Conservation (phyloP, 2,888 invertebrate genomes). For the Ametastegia equiseti region DNA sequence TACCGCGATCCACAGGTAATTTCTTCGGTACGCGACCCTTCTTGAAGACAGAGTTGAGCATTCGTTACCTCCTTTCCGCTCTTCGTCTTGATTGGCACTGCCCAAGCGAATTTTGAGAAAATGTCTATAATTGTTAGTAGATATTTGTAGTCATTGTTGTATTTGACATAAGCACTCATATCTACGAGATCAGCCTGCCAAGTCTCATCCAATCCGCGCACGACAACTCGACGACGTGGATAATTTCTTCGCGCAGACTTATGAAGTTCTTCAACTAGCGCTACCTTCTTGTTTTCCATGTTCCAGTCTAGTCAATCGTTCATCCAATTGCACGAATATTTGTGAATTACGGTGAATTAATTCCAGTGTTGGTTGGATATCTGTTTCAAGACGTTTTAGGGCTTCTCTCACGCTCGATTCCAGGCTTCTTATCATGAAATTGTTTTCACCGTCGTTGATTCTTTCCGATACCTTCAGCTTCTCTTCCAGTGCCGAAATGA, state of each 20-base stretch:
- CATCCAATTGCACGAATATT: background rate
- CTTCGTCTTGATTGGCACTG: constrained; percentile 60
- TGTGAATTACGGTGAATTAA: background rate
- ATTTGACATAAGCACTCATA: constrained; percentile 60
- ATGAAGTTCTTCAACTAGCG: constrained; percentile 63
- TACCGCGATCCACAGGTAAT: constrained; percentile 57
- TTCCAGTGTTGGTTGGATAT: constrained; percentile 46
- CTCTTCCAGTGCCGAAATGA: too few relatives aligned
- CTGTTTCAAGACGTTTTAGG: background rate
- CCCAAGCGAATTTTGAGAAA: constrained; percentile 70
- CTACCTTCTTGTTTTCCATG: background rate
- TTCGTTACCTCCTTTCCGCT: constrained; percentile 36
- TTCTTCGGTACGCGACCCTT: constrained; percentile 45
- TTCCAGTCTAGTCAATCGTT: background rate
- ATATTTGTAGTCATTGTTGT: constrained; percentile 64
- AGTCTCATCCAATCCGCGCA: constrained; percentile 69
- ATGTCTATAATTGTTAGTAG: constrained; percentile 67
- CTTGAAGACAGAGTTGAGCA: constrained; percentile 48
- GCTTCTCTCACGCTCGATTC: too few relatives aligned
- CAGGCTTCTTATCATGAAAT: too few relatives aligned
- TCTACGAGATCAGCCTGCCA: constrained; percentile 62
- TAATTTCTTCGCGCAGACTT: constrained; percentile 66
- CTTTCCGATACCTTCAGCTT: too few relatives aligned
- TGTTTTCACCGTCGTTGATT: too few relatives aligned
- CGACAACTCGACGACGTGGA: constrained; percentile 62